Evolutionary conservation across 2,113 vertebrate species (phyloP).

Genomic region (Pterocles gutturalis): DNA sequence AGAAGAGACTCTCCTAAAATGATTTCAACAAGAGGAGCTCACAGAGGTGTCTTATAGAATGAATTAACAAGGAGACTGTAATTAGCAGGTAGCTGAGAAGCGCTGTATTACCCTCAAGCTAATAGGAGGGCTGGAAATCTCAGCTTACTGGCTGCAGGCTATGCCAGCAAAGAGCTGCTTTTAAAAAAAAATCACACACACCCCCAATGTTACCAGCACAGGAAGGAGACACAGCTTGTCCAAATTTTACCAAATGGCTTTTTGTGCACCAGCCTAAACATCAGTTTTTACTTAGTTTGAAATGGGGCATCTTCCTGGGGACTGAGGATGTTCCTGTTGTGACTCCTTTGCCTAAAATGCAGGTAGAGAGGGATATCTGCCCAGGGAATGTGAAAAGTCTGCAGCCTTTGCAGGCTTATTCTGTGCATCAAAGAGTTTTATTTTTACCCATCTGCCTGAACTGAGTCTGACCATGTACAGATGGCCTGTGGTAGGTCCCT

Average conservation of each 20-base stretch:
- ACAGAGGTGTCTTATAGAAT: not conserved
- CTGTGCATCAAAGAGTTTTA: not conserved
- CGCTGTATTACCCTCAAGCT: not conserved
- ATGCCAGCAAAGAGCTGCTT: not conserved
- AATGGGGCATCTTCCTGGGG: not conserved
- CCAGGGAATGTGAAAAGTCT: not conserved
- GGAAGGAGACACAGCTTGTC: not conserved
- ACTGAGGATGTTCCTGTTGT: not conserved
- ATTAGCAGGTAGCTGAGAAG: not conserved
- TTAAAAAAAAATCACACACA: not conserved
- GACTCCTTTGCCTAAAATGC: not conserved
- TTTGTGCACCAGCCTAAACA: not conserved
- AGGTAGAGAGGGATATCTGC: not conserved
- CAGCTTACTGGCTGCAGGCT: not conserved
- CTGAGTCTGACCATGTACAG: not conserved
- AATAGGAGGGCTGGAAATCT: not conserved
- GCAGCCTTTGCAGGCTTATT: not conserved
- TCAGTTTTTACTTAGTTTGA: not conserved
- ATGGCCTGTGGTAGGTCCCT: not conserved
- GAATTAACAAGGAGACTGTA: not conserved
- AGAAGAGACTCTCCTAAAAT: not conserved
- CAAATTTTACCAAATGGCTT: not conserved
- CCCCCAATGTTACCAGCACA: not conserved
- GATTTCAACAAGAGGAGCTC: not conserved
- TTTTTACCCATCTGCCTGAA: not conserved